Evolutionary conservation across 2,888 invertebrate species (phyloP).

Genomic region (Clivina fossor): DNA sequence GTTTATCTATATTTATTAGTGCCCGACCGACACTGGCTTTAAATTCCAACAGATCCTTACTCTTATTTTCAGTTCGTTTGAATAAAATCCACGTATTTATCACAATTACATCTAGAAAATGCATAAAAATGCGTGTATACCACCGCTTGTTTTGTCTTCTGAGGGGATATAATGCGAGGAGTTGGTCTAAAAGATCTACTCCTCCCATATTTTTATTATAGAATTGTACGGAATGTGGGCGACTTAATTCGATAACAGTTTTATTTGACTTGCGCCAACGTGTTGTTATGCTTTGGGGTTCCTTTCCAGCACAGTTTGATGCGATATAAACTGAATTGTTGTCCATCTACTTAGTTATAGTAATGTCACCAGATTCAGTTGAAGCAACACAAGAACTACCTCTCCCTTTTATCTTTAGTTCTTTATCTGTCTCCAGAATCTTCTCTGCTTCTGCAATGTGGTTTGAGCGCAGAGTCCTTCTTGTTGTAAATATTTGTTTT

Average conservation of each 20-base stretch:
- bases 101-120: conserved; percentile 10
- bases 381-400: conserved; percentile 14
- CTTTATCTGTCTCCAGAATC: conserved; percentile 11
- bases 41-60: conserved; percentile 14
- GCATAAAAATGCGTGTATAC: conserved; percentile 12
- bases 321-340: conserved; percentile 3
- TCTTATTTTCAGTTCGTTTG: not conserved
- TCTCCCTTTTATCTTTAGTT: conserved; percentile 8
- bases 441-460: conserved; percentile 9
- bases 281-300: conserved; percentile 9
- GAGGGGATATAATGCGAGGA: conserved; percentile 7
- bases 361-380: conserved; percentile 5
- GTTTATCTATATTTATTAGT: conserved; percentile 1
- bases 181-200: conserved; percentile 2
- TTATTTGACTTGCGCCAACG: not conserved
- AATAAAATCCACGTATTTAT: conserved; percentile 15
- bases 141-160: conserved; percentile 16
- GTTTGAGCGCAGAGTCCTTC: conserved; percentile 14
- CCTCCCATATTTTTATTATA: conserved; percentile 12
- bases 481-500: conserved; percentile 11
- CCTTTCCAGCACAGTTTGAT: conserved; percentile 16
- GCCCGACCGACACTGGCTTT: conserved; percentile 1
- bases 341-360: conserved; percentile 15
- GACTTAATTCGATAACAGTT: conserved; percentile 7
- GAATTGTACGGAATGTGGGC: conserved; percentile 11